Conservation (phyloP, 2,797 vertebrate genomes). For the Anableps anableps region DNA sequence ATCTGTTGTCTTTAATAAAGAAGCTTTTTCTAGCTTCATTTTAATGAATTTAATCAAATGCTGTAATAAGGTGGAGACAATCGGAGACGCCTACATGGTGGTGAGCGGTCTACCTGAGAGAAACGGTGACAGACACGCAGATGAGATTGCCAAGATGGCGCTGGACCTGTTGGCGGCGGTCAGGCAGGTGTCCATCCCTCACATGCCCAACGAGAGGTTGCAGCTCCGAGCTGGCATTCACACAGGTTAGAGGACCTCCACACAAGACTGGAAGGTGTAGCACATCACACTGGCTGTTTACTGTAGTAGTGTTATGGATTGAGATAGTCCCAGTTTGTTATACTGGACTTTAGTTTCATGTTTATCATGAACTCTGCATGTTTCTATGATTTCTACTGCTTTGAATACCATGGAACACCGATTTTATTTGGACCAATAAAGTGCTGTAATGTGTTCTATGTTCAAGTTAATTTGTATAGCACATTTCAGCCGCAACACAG, state of each 20-base stretch:
- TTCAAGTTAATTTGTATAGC: no score
- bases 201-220: slow-evolving; percentile 84
- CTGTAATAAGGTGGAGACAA: slow-evolving; percentile 86
- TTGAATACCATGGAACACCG: neutral
- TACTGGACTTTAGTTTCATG: no score
- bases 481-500: no score
- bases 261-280: neutral
- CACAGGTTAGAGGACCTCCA: slow-evolving; percentile 77
- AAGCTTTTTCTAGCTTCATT: neutral
- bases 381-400: neutral
- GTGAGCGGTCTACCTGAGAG: slow-evolving; percentile 90
- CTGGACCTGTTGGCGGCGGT: slow-evolving; percentile 91
- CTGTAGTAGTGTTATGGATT: neutral
- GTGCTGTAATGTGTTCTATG: neutral
- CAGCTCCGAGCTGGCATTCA: slow-evolving; percentile 89
- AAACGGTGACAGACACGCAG: slow-evolving; percentile 85
- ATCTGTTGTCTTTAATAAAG: neutral
- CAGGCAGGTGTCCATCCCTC: slow-evolving; percentile 86
- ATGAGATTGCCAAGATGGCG: slow-evolving; percentile 91
- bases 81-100: slow-evolving; percentile 92
- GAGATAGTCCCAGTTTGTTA: neutral
- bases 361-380: neutral
- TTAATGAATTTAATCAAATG: neutral
- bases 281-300: neutral
- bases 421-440: neutral